Percentiles rank a stretch among this genome's conserved stretches.
Conservation (phyloP, 2,888 invertebrate species). For the Vesta saturnalis region DNA sequence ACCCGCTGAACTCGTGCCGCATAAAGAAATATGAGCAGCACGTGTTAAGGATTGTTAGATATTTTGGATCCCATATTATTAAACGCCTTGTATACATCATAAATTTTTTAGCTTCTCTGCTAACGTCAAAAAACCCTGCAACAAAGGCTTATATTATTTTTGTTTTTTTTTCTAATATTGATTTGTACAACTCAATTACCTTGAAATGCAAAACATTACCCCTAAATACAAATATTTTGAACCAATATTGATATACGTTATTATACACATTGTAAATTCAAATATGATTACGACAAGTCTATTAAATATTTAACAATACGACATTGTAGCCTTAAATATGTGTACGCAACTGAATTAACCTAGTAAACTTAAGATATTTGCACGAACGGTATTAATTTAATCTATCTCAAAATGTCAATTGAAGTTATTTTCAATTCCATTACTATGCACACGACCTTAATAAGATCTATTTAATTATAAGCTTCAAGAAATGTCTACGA, state of each 20-base stretch:
- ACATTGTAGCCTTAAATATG: background rate
- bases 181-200: too few relatives aligned
- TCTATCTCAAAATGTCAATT: slow-evolving; percentile 8
- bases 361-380: slow-evolving; percentile 7
- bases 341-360: background rate
- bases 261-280: background rate
- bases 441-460: slow-evolving; percentile 15
- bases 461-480: slow-evolving; percentile 7
- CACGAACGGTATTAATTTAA: slow-evolving; percentile 6
- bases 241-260: too few relatives aligned
- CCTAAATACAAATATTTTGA: too few relatives aligned
- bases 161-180: too few relatives aligned
- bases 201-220: too few relatives aligned
- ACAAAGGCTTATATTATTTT: background rate
- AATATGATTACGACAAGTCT: background rate
- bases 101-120: slow-evolving; percentile 6
- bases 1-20: slow-evolving; percentile 27
- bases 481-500: slow-evolving; percentile 6
- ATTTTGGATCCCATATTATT: slow-evolving; percentile 16
- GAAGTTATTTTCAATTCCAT: slow-evolving; percentile 10
- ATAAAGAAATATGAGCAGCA: slow-evolving; percentile 35
- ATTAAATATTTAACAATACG: background rate
- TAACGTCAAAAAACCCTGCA: background rate
- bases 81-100: slow-evolving; percentile 13
- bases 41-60: slow-evolving; percentile 28